These are phyloP conservation scores for Drosophila kambysellisi DNA, from an alignment of 2,888 invertebrate genomes.

Conservation along the genomic window DNA sequence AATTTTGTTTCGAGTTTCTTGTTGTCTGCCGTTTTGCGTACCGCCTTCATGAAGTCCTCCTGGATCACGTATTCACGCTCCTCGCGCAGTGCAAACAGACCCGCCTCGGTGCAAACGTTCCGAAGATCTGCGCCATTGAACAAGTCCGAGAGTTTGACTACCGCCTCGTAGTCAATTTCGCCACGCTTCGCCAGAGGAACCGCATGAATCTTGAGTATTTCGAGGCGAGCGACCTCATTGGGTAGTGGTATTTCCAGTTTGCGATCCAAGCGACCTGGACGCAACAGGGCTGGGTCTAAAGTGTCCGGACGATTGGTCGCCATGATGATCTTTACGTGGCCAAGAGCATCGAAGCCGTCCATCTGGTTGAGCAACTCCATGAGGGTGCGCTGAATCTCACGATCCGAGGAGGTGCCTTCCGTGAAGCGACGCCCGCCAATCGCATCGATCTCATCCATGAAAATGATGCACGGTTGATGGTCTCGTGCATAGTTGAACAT, in stretches of 20 bases:
- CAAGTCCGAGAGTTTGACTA: slow-evolving; percentile 98
- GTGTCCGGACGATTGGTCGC: slow-evolving; percentile 99
- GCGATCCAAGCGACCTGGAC: slow-evolving; percentile 97
- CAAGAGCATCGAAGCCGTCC: slow-evolving; percentile 99
- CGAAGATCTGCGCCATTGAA: slow-evolving; percentile 99
- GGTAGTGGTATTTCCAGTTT: slow-evolving; percentile 99
- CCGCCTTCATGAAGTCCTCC: slow-evolving; percentile 99
- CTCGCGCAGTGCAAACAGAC: slow-evolving; percentile 92
- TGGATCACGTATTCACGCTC: slow-evolving; percentile 98
- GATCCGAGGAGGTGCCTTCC: slow-evolving; percentile 98
- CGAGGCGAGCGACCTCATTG: slow-evolving; percentile 97
- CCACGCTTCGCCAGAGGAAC: slow-evolving; percentile 98
- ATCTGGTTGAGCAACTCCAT: slow-evolving; percentile 99
- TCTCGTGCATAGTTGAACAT: slow-evolving; percentile 99
- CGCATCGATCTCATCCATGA: slow-evolving; percentile 99
- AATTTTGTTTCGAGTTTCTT: slow-evolving; percentile 99
- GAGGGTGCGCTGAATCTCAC: slow-evolving; percentile 98
- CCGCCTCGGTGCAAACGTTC: slow-evolving; percentile 99
- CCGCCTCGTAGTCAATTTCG: slow-evolving; percentile 99
- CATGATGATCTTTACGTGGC: slow-evolving; percentile 99
- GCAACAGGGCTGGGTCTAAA: slow-evolving; percentile 96
- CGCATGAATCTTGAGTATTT: slow-evolving; percentile 98
- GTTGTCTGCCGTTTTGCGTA: slow-evolving; percentile 98
- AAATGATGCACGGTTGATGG: slow-evolving; percentile 99
- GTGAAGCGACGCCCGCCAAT: slow-evolving; percentile 99